Percentiles rank a stretch among this genome's conserved stretches.
Evolutionary conservation across 2,888 invertebrate species (phyloP).

Genomic region (Ophion slaviceki): DNA sequence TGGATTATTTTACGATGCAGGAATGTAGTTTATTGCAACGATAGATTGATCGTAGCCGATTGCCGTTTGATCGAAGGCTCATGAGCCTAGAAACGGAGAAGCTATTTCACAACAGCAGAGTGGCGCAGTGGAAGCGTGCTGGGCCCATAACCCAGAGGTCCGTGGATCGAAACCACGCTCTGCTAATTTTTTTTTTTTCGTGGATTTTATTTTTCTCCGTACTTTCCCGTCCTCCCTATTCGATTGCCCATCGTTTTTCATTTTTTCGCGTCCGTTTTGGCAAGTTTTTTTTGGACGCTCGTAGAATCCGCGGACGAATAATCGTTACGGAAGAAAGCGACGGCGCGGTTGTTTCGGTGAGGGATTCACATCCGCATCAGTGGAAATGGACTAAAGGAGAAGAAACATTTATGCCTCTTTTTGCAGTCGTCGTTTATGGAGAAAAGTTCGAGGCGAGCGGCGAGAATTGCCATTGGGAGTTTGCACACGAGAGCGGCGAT

Average conservation of each 20-base stretch:
- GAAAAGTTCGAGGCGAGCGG: not conserved
- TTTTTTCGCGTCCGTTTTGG: not conserved
- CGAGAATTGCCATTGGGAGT: not conserved
- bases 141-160: constrained; percentile 96
- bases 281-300: not conserved
- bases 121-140: constrained; percentile 94
- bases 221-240: not conserved
- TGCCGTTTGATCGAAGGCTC: not conserved
- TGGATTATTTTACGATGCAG: too few relatives aligned
- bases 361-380: not conserved
- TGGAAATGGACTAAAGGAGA: not conserved
- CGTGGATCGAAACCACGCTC: constrained; percentile 96
- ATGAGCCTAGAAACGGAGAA: not conserved
- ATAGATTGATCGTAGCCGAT: too few relatives aligned
- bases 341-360: not conserved
- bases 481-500: not conserved
- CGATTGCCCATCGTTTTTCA: constrained; percentile 9
- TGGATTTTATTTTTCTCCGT: not conserved
- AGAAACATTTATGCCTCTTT: not conserved
- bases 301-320: not conserved
- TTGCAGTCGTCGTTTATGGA: not conserved
- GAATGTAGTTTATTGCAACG: too few relatives aligned
- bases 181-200: constrained; percentile 84
- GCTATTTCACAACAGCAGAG: constrained; percentile 85
- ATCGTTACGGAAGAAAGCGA: not conserved